phyloP scores from a whole-genome alignment of 2,888 invertebrate genomes.

The Cheilosia pagana region DNA sequence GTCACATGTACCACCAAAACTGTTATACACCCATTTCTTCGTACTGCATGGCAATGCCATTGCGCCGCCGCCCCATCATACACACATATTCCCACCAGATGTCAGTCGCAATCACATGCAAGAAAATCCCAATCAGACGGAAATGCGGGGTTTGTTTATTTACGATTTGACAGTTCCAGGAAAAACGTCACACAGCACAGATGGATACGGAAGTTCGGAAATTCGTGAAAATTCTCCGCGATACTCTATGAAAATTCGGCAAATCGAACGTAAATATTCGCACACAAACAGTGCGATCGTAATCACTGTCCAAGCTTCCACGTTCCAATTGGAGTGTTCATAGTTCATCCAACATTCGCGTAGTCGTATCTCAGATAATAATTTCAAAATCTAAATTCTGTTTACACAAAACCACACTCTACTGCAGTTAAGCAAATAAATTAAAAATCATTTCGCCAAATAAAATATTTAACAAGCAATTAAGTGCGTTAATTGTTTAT shows the following conservation, averaged over 20 bases:
- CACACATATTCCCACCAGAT: conserved; percentile 46
- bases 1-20: conserved; percentile 34
- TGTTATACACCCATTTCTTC: conserved; percentile 48
- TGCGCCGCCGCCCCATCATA: not conserved
- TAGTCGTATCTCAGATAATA: not conserved
- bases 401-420: not conserved
- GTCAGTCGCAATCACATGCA: not conserved
- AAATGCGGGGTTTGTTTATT: conserved; percentile 79
- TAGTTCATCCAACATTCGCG: not conserved
- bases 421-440: conserved; percentile 17
- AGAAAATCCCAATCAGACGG: conserved; percentile 64
- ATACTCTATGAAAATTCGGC: conserved; percentile 56
- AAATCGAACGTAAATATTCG: conserved; percentile 40
- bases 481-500: conserved; percentile 65
- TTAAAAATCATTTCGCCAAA: conserved; percentile 21
- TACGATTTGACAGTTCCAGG: conserved; percentile 81
- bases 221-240: conserved; percentile 72
- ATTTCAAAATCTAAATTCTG: conserved; percentile 39
- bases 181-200: conserved; percentile 82
- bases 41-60: conserved; percentile 53
- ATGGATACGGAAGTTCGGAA: conserved; percentile 78
- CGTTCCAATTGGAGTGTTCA: conserved; percentile 6
- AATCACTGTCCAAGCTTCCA: conserved; percentile 7
- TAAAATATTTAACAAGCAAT: conserved; percentile 73
- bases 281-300: conserved; percentile 6